These are phyloP conservation scores for Porites lutea DNA, from an alignment of 64 coral and sea anemone genomes.

Conservation along the genomic window DNA sequence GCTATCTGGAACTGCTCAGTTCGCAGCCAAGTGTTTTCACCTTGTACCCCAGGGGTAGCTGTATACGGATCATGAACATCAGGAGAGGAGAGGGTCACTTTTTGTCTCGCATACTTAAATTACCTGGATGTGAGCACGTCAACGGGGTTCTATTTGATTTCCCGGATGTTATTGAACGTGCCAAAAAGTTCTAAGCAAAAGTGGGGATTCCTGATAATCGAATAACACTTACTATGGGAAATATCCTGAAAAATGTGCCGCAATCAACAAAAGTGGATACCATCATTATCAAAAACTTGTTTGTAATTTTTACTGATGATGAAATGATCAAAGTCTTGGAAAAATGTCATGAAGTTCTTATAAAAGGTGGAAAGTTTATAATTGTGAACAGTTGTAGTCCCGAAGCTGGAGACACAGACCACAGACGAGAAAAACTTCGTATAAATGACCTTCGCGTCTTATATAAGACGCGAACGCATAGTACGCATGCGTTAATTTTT, in stretches of 20 bases:
- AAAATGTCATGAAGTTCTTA: conserved; percentile 12
- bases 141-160: conserved; percentile 52
- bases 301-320: conserved; percentile 40
- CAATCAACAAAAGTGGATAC: conserved; percentile 27
- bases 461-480: no score
- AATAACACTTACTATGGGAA: no score
- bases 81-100: conserved; percentile 46
- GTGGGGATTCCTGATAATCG: conserved; percentile 1
- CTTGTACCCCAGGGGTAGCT: conserved; percentile 28
- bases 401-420: neutral
- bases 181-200: neutral
- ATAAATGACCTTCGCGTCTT: no score
- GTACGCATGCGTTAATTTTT: no score
- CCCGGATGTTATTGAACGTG: no score
- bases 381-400: conserved; percentile 50
- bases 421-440: no score
- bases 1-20: conserved; percentile 20
- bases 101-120: conserved; percentile 33
- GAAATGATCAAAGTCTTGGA: conserved; percentile 44
- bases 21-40: neutral
- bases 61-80: conserved; percentile 43
- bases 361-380: conserved; percentile 9
- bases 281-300: conserved; percentile 17
- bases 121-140: no score
- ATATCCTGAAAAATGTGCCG: neutral